Evolutionary conservation across 2,797 vertebrate species (phyloP).

Genomic region (Lutjanus argentimaculatus): DNA sequence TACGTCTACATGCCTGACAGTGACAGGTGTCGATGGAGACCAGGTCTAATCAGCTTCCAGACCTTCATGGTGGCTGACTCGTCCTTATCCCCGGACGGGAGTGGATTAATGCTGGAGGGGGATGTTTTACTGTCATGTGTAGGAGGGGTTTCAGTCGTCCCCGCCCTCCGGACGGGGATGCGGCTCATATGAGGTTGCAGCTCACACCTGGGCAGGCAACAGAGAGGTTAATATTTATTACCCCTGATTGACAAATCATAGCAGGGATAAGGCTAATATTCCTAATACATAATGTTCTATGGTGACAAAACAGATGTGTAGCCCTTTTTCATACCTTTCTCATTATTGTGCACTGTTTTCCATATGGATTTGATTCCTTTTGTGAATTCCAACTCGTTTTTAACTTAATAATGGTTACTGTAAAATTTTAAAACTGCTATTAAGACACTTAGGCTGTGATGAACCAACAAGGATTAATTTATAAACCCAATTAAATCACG

Average conservation of each 20-base stretch:
- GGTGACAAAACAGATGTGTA: neutral
- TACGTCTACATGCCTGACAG: constrained; percentile 71
- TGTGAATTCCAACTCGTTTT: neutral
- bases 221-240: constrained; percentile 15
- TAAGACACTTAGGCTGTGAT: neutral
- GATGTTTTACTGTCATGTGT: constrained; percentile 20
- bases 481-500: too few relatives aligned
- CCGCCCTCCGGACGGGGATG: constrained; percentile 81
- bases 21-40: constrained; percentile 65
- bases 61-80: constrained; percentile 68
- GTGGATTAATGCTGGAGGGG: constrained; percentile 19
- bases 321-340: neutral
- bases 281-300: neutral
- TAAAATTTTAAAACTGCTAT: neutral
- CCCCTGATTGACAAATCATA: neutral
- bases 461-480: too few relatives aligned
- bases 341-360: neutral
- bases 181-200: constrained; percentile 79
- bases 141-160: constrained; percentile 44
- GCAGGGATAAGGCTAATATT: neutral
- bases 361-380: neutral
- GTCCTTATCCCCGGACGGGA: constrained; percentile 36
- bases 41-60: constrained; percentile 76
- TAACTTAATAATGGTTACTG: neutral
- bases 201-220: constrained; percentile 76